These are phyloP conservation scores for Lepilemur ruficaudatus DNA, from an alignment of 2,797 vertebrate genomes.

Conservation along the genomic window DNA sequence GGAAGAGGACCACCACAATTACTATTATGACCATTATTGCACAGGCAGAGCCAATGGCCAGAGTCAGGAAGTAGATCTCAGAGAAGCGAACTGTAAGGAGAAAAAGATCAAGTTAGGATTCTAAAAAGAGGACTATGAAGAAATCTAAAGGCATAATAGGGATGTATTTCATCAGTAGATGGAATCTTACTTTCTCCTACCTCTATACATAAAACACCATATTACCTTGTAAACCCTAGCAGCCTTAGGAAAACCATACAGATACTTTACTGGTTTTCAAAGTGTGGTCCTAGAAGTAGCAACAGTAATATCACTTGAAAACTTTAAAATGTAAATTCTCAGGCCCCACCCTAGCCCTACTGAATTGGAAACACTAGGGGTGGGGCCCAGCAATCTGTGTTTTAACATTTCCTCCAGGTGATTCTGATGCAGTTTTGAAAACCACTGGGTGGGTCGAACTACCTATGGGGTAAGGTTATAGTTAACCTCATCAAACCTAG, in stretches of 20 bases:
- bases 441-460: not conserved
- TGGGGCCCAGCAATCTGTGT: not conserved
- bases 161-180: not conserved
- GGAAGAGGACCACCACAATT: constrained; percentile 82
- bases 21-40: constrained; percentile 87
- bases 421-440: not conserved
- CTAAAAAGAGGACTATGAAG: not conserved
- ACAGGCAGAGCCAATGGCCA: constrained; percentile 89
- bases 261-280: not conserved
- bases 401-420: constrained; percentile 2
- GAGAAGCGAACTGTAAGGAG: constrained; percentile 83
- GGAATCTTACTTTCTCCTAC: not conserved
- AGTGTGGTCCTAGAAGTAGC: not conserved
- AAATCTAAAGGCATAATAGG: not conserved
- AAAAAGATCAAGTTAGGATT: not conserved
- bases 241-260: not conserved
- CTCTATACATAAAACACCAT: not conserved
- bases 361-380: not conserved
- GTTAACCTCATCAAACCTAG: not conserved
- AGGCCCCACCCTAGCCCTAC: not conserved
- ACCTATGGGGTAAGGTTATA: not conserved
- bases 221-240: not conserved
- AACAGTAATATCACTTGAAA: not conserved
- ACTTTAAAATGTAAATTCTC: not conserved
- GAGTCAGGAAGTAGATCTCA: constrained; percentile 89